A percentile compares a stretch with the other conserved stretches of the same genome.
These are phyloP conservation scores for Hemithea aestivaria DNA, from an alignment of 2,888 invertebrate species.

Conservation along the genomic window DNA sequence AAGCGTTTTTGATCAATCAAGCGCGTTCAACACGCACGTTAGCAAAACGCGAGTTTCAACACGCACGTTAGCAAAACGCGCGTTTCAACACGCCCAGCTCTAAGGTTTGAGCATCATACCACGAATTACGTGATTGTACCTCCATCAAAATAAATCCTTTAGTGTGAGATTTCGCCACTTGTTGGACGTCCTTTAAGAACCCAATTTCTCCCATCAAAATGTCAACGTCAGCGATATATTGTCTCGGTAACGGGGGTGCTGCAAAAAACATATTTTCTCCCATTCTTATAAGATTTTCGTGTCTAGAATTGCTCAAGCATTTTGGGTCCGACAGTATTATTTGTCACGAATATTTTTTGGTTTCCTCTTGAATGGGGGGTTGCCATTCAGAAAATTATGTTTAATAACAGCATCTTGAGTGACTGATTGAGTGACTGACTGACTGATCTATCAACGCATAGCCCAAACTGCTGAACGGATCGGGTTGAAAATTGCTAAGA, in stretches of 20 bases:
- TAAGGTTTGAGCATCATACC: too few species aligned
- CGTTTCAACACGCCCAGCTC: too few species aligned
- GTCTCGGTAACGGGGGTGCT: conserved; percentile 16
- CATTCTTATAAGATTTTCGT: conserved; percentile 6
- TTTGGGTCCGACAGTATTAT: conserved; percentile 13
- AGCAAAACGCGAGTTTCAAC: too few species aligned
- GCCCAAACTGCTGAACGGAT: too few species aligned
- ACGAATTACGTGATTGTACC: too few species aligned
- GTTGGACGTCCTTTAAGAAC: conserved; percentile 18
- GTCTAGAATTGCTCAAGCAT: conserved; percentile 9
- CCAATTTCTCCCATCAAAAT: conserved; percentile 24
- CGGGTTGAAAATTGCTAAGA: too few species aligned
- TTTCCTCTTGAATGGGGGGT: neutral
- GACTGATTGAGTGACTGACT: too few species aligned
- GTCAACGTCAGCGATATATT: conserved; percentile 23
- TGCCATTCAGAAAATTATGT: neutral
- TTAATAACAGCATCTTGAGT: neutral
- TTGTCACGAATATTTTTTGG: conserved; percentile 13
- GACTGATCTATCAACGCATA: too few species aligned
- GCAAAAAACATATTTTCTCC: conserved; percentile 11
- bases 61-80: too few species aligned
- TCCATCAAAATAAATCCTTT: conserved; percentile 21
- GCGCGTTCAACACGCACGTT: too few species aligned
- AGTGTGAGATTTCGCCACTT: conserved; percentile 19
- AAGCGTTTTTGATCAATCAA: too few species aligned